Evolutionary conservation across 2,888 invertebrate species (phyloP).

Genomic region (Agonopterix subpropinquella): DNA sequence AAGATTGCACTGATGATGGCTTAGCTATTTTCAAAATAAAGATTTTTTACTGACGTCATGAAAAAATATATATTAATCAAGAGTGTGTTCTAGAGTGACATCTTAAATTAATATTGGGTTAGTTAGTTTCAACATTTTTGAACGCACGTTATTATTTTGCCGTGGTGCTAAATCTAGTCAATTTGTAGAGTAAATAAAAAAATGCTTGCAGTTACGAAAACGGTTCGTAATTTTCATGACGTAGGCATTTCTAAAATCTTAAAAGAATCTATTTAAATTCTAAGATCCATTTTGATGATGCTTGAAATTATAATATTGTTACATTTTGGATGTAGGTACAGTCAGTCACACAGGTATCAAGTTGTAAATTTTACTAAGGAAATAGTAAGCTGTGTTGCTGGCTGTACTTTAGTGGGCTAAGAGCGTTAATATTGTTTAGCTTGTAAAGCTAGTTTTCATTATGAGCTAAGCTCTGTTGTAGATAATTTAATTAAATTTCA

Average conservation of each 20-base stretch:
- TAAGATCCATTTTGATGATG: neutral
- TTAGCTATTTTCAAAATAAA: no score
- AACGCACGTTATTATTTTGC: slow-evolving; percentile 26
- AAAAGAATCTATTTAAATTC: neutral
- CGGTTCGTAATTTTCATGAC: neutral
- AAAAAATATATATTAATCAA: slow-evolving; percentile 3
- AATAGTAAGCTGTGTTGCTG: neutral
- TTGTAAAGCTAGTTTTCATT: slow-evolving; percentile 59
- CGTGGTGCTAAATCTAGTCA: slow-evolving; percentile 44
- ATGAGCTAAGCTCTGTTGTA: slow-evolving; percentile 58
- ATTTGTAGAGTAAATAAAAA: slow-evolving; percentile 23
- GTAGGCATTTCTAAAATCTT: slow-evolving; percentile 1
- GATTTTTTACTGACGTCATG: no score
- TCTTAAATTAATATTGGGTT: no score
- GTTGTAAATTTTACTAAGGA: neutral
- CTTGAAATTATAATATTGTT: neutral
- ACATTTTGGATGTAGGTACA: neutral
- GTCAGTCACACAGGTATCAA: neutral
- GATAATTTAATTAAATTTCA: slow-evolving; percentile 56
- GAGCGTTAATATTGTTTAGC: slow-evolving; percentile 29
- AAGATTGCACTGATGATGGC: no score
- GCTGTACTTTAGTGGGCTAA: slow-evolving; percentile 1
- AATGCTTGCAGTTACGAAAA: slow-evolving; percentile 16
- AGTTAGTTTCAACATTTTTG: no score
- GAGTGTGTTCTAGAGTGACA: neutral